A percentile compares a stretch with the other conserved stretches of the same genome.
phyloP scores from a whole-genome alignment of 2,113 vertebrate species.

The Oriolus oriolus region DNA sequence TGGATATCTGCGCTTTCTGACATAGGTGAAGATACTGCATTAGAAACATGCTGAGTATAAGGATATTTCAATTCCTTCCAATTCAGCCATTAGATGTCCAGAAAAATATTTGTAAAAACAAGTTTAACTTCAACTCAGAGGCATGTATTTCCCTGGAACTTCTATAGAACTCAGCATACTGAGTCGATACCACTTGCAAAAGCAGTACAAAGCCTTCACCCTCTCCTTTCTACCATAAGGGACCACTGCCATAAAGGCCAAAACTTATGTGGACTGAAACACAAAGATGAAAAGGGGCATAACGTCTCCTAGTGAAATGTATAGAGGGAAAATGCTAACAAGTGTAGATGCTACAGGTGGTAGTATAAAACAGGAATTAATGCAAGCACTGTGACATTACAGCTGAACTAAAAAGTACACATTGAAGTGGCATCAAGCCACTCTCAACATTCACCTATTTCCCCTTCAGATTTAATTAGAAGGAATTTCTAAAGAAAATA shows the following conservation, averaged over 20 bases:
- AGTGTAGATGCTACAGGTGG: not conserved
- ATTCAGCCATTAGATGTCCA: not conserved
- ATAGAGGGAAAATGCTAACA: not conserved
- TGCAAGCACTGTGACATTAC: not conserved
- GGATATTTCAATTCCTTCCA: not conserved
- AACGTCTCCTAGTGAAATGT: not conserved
- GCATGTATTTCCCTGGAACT: not conserved
- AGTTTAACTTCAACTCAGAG: not conserved
- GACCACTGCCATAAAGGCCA: not conserved
- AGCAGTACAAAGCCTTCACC: not conserved
- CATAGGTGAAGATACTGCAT: not conserved
- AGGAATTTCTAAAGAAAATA: not conserved
- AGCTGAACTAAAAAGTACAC: not conserved
- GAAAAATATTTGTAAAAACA: not conserved
- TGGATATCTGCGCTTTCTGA: not conserved
- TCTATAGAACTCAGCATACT: not conserved
- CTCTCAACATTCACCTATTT: not conserved
- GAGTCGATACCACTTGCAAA: not conserved
- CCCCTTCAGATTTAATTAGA: not conserved
- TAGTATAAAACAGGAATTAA: not conserved
- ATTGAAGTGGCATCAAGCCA: not conserved
- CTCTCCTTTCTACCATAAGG: not conserved
- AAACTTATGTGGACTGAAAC: not conserved
- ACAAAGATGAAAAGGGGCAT: not conserved
- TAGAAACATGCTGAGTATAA: not conserved